Conservation (phyloP, 2,888 invertebrate genomes). For the Epirrhoe tristata region DNA sequence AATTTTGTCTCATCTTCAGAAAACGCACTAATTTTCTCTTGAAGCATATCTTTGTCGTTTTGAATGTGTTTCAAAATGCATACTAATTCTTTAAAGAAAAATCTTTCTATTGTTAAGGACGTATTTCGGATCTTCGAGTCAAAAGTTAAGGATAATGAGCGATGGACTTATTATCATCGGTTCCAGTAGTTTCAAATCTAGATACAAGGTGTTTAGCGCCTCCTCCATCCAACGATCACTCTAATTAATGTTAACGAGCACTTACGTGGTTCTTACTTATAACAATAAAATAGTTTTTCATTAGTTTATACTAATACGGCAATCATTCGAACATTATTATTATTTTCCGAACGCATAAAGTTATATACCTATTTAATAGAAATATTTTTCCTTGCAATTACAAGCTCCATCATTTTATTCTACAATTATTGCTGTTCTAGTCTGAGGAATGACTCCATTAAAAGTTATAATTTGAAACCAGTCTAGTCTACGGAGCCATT, state of each 20-base stretch:
- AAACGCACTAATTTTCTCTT: no score
- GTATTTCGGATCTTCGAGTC: no score
- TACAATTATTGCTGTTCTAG: neutral
- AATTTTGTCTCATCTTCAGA: no score
- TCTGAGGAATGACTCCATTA: neutral
- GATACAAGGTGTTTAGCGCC: no score
- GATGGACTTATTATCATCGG: no score
- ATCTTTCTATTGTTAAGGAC: no score
- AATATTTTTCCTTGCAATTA: neutral
- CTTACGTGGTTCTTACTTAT: neutral
- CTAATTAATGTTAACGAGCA: neutral
- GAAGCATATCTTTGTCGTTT: no score
- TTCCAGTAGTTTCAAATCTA: no score
- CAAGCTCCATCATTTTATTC: neutral
- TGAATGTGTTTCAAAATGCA: no score
- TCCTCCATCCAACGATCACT: neutral
- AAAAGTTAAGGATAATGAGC: no score
- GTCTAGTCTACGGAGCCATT: neutral
- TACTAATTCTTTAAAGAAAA: no score
- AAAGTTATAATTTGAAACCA: neutral
- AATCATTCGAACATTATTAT: neutral
- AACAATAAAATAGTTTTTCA: neutral
- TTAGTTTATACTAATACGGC: neutral
- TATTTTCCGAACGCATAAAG: neutral
- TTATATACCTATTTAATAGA: neutral